These are phyloP conservation scores for Phengaris alcon DNA, from an alignment of 2,888 invertebrate species.

Conservation along the genomic window DNA sequence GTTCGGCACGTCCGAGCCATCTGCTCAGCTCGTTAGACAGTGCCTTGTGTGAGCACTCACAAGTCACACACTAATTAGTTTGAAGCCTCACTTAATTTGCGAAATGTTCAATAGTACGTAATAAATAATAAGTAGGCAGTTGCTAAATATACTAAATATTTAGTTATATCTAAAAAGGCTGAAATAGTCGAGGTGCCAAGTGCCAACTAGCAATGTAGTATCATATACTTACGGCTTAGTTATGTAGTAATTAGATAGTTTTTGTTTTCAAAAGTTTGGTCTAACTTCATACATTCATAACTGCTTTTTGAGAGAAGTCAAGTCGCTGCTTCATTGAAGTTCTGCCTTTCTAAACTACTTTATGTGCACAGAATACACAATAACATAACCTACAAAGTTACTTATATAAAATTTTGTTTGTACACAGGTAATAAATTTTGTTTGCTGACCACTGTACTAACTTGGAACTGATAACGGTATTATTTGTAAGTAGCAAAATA, in stretches of 20 bases:
- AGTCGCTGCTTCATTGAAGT: too few relatives aligned
- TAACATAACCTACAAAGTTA: background rate
- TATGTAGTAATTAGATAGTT: too few relatives aligned
- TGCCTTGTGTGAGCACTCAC: constrained; percentile 13
- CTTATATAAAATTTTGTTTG: background rate
- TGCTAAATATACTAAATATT: too few relatives aligned
- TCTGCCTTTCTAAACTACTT: too few relatives aligned
- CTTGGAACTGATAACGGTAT: background rate
- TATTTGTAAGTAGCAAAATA: background rate
- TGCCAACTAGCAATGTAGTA: too few relatives aligned
- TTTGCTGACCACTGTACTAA: background rate
- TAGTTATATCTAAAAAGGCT: too few relatives aligned
- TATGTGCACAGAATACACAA: background rate
- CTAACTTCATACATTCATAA: too few relatives aligned
- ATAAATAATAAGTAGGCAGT: too few relatives aligned
- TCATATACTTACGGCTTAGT: too few relatives aligned
- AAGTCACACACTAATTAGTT: background rate
- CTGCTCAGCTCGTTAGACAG: constrained; percentile 16
- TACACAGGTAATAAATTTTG: constrained; percentile 3
- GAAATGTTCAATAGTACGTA: background rate
- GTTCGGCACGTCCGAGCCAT: constrained; percentile 16
- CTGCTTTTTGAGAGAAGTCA: too few relatives aligned
- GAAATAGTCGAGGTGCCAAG: too few relatives aligned
- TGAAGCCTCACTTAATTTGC: background rate
- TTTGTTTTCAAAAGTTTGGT: too few relatives aligned